phyloP scores from a whole-genome alignment of 2,888 invertebrate species.

The Drosophila percnosoma region DNA sequence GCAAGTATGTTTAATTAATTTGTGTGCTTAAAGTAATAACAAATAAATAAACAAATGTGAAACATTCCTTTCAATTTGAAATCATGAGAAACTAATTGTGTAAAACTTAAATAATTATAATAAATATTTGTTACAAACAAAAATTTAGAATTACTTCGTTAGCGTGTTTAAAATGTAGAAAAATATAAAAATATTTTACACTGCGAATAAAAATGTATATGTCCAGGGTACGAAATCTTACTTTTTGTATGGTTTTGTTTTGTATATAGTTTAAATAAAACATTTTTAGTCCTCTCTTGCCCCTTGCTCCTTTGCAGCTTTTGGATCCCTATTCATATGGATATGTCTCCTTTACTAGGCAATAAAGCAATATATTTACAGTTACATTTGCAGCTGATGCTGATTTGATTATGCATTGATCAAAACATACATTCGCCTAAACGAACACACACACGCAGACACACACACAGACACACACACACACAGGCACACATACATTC shows the following conservation, averaged over 20 bases:
- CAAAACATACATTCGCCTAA: conserved; percentile 21
- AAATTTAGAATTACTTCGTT: not conserved
- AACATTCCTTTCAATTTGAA: not conserved
- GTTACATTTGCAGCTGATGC: conserved; percentile 55
- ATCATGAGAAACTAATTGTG: not conserved
- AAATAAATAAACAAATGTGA: not conserved
- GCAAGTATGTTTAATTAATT: not conserved
- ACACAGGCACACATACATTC: not conserved
- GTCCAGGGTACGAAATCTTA: too few relatives aligned
- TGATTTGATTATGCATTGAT: conserved; percentile 62
- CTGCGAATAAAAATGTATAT: not conserved
- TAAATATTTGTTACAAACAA: not conserved
- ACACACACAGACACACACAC: conserved; percentile 18
- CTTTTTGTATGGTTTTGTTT: not conserved
- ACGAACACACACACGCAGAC: not conserved
- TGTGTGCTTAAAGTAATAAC: not conserved
- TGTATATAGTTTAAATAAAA: not conserved
- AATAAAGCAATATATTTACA: conserved; percentile 27
- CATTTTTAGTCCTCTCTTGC: not conserved
- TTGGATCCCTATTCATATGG: not conserved
- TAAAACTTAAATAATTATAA: not conserved
- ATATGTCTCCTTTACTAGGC: not conserved
- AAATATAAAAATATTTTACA: not conserved
- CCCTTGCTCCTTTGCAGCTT: not conserved
- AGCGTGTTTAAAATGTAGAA: not conserved